phyloP scores from a whole-genome alignment of 2,888 invertebrate species.

The Cataglyphis cursor region DNA sequence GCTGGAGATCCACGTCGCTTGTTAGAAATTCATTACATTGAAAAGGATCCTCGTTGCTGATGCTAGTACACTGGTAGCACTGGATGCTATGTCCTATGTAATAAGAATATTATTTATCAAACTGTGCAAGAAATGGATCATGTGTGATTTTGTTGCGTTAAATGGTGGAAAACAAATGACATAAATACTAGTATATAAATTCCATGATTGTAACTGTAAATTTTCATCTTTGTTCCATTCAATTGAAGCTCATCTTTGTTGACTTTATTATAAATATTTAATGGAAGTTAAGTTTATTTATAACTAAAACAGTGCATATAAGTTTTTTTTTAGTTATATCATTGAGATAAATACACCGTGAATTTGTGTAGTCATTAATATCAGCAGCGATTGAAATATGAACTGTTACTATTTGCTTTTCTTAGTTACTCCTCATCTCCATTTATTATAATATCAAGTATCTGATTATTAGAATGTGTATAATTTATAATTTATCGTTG shows the following conservation, averaged over 20 bases:
- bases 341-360: too few relatives aligned
- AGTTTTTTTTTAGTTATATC: too few relatives aligned
- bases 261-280: neutral
- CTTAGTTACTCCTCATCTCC: too few relatives aligned
- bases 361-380: too few relatives aligned
- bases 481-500: neutral
- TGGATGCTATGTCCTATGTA: conserved; percentile 89
- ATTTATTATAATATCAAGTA: neutral
- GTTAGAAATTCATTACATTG: conserved; percentile 94
- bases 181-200: neutral
- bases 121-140: neutral
- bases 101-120: conserved; percentile 47
- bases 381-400: too few relatives aligned
- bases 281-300: neutral
- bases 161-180: neutral
- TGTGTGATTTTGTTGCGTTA: neutral
- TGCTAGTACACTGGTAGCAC: conserved; percentile 97
- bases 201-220: neutral
- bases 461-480: neutral
- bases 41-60: conserved; percentile 92
- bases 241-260: neutral
- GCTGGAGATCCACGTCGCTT: conserved; percentile 89
- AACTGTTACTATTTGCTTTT: too few relatives aligned
- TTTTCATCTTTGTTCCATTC: neutral
- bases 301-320: neutral